Evolutionary conservation across 1,140 invertebrate species (phyloP).

Genomic region (Drosophila persimilis): DNA sequence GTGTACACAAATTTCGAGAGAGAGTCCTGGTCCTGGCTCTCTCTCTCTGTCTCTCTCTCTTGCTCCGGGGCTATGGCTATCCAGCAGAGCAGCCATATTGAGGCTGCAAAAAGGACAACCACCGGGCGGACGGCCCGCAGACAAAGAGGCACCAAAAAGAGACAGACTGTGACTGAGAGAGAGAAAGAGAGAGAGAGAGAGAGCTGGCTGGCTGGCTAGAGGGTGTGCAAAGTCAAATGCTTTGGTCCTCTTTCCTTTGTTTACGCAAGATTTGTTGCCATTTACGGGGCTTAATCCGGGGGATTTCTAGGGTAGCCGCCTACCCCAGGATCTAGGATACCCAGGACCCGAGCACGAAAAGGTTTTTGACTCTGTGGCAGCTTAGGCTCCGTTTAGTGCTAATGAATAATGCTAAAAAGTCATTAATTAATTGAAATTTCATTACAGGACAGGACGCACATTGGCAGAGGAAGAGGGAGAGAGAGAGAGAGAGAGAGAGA

Average conservation of each 20-base stretch:
- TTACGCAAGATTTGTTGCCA: constrained; percentile 81
- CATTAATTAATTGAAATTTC: constrained; percentile 76
- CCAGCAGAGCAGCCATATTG: constrained; percentile 56
- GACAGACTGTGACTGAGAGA: constrained; percentile 28
- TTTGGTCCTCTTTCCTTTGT: constrained; percentile 66
- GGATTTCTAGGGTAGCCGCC: constrained; percentile 53
- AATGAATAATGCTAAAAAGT: constrained; percentile 75
- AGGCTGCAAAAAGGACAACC: constrained; percentile 57
- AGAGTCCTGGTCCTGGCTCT: constrained; percentile 14
- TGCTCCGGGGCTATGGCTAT: constrained; percentile 15
- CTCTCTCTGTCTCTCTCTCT: constrained; percentile 5
- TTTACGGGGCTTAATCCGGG: constrained; percentile 69
- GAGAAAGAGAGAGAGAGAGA: neutral
- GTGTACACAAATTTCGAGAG: constrained; percentile 49
- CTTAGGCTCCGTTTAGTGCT: constrained; percentile 67
- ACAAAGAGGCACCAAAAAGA: constrained; percentile 53
- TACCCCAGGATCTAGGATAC: constrained; percentile 8
- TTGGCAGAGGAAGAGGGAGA: neutral
- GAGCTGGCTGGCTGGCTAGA: constrained; percentile 10
- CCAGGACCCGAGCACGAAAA: constrained; percentile 28
- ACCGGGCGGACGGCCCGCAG: constrained; percentile 27
- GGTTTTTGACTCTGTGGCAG: constrained; percentile 73
- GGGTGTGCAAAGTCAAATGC: constrained; percentile 59
- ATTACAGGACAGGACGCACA: constrained; percentile 43
- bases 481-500: constrained; percentile 1